Evolutionary conservation across 2,797 vertebrate species (phyloP), one percentile per base, ranked within the genome.

Genomic region (Sebastes itinus): DNA sequence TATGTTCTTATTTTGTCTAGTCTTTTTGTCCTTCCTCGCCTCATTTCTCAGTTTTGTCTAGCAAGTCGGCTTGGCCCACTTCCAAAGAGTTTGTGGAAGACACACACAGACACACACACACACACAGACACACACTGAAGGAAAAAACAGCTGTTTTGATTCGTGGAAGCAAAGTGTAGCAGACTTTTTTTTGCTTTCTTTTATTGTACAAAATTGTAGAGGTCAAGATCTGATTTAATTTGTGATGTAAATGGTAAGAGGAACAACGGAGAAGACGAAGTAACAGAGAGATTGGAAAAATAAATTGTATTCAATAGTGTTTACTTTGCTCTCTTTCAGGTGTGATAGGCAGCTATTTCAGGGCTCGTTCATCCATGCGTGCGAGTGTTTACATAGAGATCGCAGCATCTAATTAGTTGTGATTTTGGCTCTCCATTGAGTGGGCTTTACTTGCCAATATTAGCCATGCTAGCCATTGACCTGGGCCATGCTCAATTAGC

Each of bases 401-500:
- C 42, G 33, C 30, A 28, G 23, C 16, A 61, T 74, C 32, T 88
- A 78, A 86, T 92, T 82, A 67, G 62, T 59, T 71, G 74, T 85
- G 89, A 80, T 90, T 85, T 66, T 80, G 54, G 12, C 59, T 77
- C 61, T 72, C 38, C 32, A 28, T 33, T 60, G 71, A 68, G 30
- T 66, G 32, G 22, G 23, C 7, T 79, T 80, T 69, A 62, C 75
- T 60, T 60, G 72, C 49, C 23, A 22, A 28, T 85, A 77, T 87
- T 81, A 59, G 77, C 38, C 59, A 25, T 62, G 49, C 64, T 77
- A 62, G 28, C 72, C 22, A 52, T 68, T 86, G 81, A 90, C 85
- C 83, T 56, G 27, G 66, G 58, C 46, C 46, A 11, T 86, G 72
- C 82, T 88, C 63, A 90, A 70, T 92, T 90, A 88, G 56, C 55